Base-by-base conservation (phyloP, 2,888 invertebrate genomes). In the Rhyacophila evoluta region DNA sequence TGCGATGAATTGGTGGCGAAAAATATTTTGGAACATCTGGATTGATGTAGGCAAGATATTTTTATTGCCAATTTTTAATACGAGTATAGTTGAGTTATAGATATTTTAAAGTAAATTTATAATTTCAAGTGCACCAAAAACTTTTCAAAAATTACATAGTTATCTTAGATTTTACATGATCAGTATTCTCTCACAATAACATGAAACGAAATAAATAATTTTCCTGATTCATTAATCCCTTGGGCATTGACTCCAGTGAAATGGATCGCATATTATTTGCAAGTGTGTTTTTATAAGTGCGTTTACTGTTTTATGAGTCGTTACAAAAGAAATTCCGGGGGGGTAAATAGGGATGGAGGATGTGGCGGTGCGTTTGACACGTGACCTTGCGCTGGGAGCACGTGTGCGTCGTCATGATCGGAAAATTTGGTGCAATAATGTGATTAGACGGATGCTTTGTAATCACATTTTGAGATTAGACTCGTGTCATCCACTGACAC, bases 231-330 rank as follows among this genome's bases (percentile, higher is more conserved):
- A 69, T 69, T 69, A 33, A 28, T 11, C 33, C 33, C 12, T 29
- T 2, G 15, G 69, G 69, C 11, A 28, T 33, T 8, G 28, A 6
- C 15, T 29, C 12, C 12, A 69, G 28, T 69, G 25, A 19, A 55
- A 55, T 19, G 5, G 55, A 55, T 55, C 25, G 8, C 55, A 55
- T 55, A 19, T 19, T 55, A 55, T 55, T 70, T 74, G 70, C 72
- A 78, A 75, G 75, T 78, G 72, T 72, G 39, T 75, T 78, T 72
- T 75, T 55, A 67, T 75, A 71, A 70, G 67, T 71, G 78, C 72
- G 11, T 71, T 74, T 74, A 25, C 33, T 36, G 73, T 73, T 73
- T 73, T 55, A 73, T 39, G 55, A 28, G 39, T 28, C 28, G 55
- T 6, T 19, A 55, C 55, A 55, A 55, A 55, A 55, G 5, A 25